A percentile compares a stretch with the other conserved stretches of the same genome.
phyloP scores from a whole-genome alignment of 2,797 vertebrate species.

The Darevskia nairensis region DNA sequence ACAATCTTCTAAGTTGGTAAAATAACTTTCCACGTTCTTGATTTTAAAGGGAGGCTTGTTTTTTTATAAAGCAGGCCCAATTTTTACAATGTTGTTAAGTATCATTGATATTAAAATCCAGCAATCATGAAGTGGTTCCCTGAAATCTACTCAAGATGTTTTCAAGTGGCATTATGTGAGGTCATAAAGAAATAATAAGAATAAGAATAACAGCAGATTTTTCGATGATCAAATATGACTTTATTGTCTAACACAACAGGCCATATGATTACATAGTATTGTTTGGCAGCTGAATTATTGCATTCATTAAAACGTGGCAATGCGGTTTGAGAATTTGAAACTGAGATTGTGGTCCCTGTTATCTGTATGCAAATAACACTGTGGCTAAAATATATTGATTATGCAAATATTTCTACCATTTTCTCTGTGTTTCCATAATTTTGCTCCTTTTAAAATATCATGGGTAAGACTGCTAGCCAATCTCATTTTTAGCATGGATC shows the following conservation, averaged over 20 bases:
- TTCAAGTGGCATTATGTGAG: background rate
- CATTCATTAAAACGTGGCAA: background rate
- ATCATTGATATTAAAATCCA: background rate
- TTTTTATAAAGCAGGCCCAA: background rate
- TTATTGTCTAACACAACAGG: background rate
- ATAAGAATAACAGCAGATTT: background rate
- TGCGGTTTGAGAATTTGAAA: conserved; percentile 6
- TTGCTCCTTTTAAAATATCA: conserved; percentile 42
- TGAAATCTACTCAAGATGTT: background rate
- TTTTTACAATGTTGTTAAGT: background rate
- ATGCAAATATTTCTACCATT: conserved; percentile 30
- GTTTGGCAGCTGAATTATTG: background rate
- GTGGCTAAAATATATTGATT: conserved; percentile 35
- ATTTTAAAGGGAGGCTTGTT: background rate
- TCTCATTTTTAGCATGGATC: conserved; percentile 51
- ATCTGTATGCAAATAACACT: background rate
- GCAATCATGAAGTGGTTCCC: background rate
- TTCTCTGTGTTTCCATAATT: conserved; percentile 46
- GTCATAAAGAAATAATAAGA: background rate
- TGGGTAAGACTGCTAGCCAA: conserved; percentile 50
- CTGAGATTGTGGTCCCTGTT: background rate
- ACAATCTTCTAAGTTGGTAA: background rate
- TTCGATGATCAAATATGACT: background rate
- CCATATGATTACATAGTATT: background rate
- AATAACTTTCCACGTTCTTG: background rate